phyloP scores from a whole-genome alignment of 2,888 invertebrate genomes.

The Pelosia muscerda region DNA sequence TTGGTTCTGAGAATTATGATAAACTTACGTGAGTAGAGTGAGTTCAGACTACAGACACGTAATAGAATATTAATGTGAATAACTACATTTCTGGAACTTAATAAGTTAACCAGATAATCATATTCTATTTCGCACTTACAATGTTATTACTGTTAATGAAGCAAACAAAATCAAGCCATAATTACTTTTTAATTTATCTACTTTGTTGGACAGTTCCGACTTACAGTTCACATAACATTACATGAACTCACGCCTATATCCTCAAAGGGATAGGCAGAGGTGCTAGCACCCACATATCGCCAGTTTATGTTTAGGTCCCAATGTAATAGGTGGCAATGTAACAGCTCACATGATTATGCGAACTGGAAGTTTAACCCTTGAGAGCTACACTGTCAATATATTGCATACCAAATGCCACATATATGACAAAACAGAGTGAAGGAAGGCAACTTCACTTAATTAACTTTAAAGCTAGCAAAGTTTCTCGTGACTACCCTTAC shows the following conservation, averaged over 20 bases:
- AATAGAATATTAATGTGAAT: slow-evolving; percentile 29
- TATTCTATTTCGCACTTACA: slow-evolving; percentile 24
- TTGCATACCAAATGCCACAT: slow-evolving; percentile 59
- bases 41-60: no score
- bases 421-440: slow-evolving; percentile 66
- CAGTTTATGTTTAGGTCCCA: no score
- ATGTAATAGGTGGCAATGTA: no score
- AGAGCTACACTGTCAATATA: slow-evolving; percentile 62
- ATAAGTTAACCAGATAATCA: slow-evolving; percentile 26
- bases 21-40: slow-evolving; percentile 11
- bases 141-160: slow-evolving; percentile 33
- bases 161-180: slow-evolving; percentile 18
- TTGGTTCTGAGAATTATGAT: slow-evolving; percentile 11
- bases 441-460: slow-evolving; percentile 69
- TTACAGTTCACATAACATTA: slow-evolving; percentile 37
- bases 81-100: slow-evolving; percentile 31
- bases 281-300: no score
- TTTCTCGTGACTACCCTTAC: slow-evolving; percentile 51
- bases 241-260: no score
- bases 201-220: slow-evolving; percentile 38
- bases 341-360: slow-evolving; percentile 35
- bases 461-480: slow-evolving; percentile 79
- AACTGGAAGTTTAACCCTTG: slow-evolving; percentile 52
- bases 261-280: no score
- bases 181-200: background rate